Evolutionary conservation across 2,113 vertebrate genomes (phyloP).

Genomic region (Osmerus eperlanus): DNA sequence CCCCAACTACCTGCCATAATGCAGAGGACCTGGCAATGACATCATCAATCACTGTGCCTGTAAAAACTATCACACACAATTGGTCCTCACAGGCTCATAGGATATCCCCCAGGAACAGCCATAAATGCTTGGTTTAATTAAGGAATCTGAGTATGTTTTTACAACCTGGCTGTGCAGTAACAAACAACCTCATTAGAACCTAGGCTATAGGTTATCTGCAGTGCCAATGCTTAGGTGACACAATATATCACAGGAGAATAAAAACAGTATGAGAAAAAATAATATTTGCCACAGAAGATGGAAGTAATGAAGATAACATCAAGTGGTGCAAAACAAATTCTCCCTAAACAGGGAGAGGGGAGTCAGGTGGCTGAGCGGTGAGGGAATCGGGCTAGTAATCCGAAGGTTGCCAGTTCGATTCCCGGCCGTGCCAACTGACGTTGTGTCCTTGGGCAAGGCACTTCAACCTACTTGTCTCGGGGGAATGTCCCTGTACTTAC

Average conservation of each 20-base stretch:
- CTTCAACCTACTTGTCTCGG: too few relatives aligned
- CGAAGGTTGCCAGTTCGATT: too few relatives aligned
- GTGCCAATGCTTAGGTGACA: background rate
- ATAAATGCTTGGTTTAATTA: conserved; percentile 44
- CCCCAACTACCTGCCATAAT: conserved; percentile 15
- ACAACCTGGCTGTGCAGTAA: conserved; percentile 30
- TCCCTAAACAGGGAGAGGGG: background rate
- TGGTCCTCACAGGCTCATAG: conserved; percentile 23
- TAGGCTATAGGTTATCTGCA: background rate
- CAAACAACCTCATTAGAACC: background rate
- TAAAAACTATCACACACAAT: conserved; percentile 30
- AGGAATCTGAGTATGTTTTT: conserved; percentile 38
- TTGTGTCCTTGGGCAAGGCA: too few relatives aligned
- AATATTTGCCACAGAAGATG: conserved; percentile 9
- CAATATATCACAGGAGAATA: background rate
- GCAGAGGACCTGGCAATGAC: conserved; percentile 2
- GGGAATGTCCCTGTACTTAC: too few relatives aligned
- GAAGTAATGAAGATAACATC: background rate
- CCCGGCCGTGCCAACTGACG: too few relatives aligned
- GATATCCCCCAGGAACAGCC: conserved; percentile 30
- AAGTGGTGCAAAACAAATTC: background rate
- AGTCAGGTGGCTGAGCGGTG: too few relatives aligned
- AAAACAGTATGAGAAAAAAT: background rate
- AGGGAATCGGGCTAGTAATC: too few relatives aligned
- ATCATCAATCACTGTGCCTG: conserved; percentile 37